Base-by-base conservation (phyloP, 2,113 vertebrate species). In the Takifugu flavidus region DNA sequence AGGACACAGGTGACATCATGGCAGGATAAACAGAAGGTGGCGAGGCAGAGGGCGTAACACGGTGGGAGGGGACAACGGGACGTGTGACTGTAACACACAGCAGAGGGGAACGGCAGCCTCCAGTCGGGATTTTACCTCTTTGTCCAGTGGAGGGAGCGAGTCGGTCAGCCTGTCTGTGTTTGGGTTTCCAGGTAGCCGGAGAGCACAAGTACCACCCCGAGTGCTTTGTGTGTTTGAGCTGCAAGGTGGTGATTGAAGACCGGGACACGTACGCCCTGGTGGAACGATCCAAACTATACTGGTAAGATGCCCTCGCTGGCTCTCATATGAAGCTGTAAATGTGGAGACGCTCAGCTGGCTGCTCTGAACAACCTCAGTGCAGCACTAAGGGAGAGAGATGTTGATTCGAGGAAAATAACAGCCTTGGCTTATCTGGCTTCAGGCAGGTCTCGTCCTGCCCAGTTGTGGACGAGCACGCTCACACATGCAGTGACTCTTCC, bases 181-280 rank as follows among this genome's bases (percentile, higher is more conserved):
- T 89, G 72, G 89, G 70, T 66, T 79, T 77, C 25, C 88, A 98
- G 96, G 96, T 98, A 86, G 96, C 96, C 0, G 95, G 94, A 14
- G 95, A 98, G 63, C 96, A 95, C 91, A 99, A 96, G 84, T 99
- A 96, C 82, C 96, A 99, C 82, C 95, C 96, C 0, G 96, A 99
- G 80, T 99, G 96, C 83, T 99, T 99, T 70, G 93, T 93, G 11
- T 98, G 96, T 65, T 91, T 95, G 88, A 94, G 93, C 83, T 99
- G 96, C 90, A 96, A 91, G 82, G 94, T 95, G 86, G 93, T 96
- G 82, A 95, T 99, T 25, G 96, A 97, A 56, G 96, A 99, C 66
- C 87, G 91, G 42, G 96, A 99, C 51, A 94, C 95, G 0, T 98
- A 98, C 0, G 95, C 95, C 0, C 90, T 99, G 10, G 96, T 99